Conservation (phyloP, 2,797 vertebrate species). For the Dermochelys coriacea region DNA sequence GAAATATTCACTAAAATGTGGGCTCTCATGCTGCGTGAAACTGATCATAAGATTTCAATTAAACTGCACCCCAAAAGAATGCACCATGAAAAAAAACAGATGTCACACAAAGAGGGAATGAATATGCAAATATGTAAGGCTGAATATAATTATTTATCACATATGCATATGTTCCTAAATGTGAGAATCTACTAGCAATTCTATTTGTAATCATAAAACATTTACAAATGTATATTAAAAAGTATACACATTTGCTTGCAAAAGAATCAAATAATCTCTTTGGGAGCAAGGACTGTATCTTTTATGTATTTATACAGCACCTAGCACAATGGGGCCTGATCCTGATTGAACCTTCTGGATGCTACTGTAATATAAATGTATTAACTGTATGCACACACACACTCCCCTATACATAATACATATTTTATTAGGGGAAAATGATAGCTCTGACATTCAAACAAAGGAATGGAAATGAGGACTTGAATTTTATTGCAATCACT, state of each 20-base stretch:
- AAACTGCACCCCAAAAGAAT: neutral
- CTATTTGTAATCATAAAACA: neutral
- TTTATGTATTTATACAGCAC: neutral
- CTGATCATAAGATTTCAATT: neutral
- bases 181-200: neutral
- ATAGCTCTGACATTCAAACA: rapidly evolving
- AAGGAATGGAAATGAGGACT: neutral
- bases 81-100: neutral
- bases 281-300: neutral
- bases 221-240: neutral
- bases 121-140: rapidly evolving
- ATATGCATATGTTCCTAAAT: neutral
- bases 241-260: neutral
- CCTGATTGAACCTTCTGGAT: no score
- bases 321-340: no score
- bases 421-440: neutral
- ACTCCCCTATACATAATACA: no score
- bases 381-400: neutral
- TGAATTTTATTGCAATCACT: neutral
- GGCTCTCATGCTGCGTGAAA: rapidly evolving
- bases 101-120: neutral
- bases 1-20: neutral
- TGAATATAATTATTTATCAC: rapidly evolving
- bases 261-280: neutral
- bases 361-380: rapidly evolving